Conservation (phyloP, 2,797 vertebrate species). For the Hippoglossus hippoglossus region DNA sequence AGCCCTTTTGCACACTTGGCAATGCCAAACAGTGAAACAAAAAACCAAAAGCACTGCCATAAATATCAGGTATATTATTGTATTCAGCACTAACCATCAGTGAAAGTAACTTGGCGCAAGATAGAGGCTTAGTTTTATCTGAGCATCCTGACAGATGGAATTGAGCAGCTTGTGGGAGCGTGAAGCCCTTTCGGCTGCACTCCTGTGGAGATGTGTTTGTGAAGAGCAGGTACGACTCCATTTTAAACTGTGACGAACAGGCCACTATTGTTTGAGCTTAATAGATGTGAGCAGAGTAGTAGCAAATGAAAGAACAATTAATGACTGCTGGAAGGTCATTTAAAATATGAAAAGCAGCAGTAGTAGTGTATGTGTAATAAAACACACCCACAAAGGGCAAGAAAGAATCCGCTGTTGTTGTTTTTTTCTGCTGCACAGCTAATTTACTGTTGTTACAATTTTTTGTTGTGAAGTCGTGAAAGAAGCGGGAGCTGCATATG, state of each 20-base stretch:
- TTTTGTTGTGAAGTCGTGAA: constrained; percentile 11
- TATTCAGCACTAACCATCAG: constrained; percentile 41
- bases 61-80: constrained; percentile 43
- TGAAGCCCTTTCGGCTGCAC: constrained; percentile 72
- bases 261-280: constrained; percentile 42
- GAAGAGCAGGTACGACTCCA: constrained; percentile 73
- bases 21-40: constrained; percentile 31
- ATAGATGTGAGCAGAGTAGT: constrained; percentile 26
- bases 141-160: constrained; percentile 80
- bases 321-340: constrained; percentile 13
- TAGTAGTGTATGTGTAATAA: neutral
- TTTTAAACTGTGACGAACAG: constrained; percentile 59
- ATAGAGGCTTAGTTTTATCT: constrained; percentile 58
- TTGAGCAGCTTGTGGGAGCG: constrained; percentile 78
- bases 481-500: neutral
- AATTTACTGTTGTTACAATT: constrained; percentile 15
- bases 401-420: constrained; percentile 9
- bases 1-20: constrained; percentile 45
- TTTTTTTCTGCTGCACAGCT: neutral
- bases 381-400: constrained; percentile 13
- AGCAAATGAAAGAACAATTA: constrained; percentile 33
- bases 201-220: constrained; percentile 73
- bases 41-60: constrained; percentile 30
- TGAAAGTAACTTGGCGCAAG: constrained; percentile 54
- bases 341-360: constrained; percentile 25